phyloP scores from a whole-genome alignment of 2,888 invertebrate genomes.

The Philereme vetulata region DNA sequence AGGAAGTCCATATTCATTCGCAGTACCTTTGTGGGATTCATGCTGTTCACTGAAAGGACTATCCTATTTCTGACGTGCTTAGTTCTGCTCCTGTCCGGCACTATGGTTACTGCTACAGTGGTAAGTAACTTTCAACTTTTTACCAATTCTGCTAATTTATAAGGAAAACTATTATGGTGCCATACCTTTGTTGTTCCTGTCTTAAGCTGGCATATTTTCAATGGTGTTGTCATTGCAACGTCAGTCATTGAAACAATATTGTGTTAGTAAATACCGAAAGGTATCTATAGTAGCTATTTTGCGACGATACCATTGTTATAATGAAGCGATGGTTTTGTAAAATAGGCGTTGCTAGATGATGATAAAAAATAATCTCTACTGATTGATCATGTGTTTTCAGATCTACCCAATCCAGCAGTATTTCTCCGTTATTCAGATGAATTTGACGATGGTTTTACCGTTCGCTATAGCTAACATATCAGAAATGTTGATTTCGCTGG shows the following conservation, averaged over 20 bases:
- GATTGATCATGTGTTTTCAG: constrained; percentile 53
- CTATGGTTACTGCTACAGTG: constrained; percentile 65
- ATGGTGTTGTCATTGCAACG: too few species aligned
- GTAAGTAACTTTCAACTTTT: constrained; percentile 46
- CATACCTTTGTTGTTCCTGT: too few species aligned
- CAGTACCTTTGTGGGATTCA: constrained; percentile 87
- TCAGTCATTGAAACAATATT: too few species aligned
- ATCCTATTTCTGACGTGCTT: constrained; percentile 86
- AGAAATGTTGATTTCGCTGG: constrained; percentile 83
- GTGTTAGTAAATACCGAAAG: too few species aligned
- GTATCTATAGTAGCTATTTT: too few species aligned
- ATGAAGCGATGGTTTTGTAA: too few species aligned
- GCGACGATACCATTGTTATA: too few species aligned
- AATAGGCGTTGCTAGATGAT: too few species aligned
- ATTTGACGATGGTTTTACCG: constrained; percentile 83
- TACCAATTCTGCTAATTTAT: too few species aligned
- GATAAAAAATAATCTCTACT: background rate
- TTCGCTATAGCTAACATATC: constrained; percentile 81
- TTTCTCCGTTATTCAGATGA: constrained; percentile 81
- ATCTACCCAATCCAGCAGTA: constrained; percentile 85
- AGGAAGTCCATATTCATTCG: constrained; percentile 85
- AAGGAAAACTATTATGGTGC: too few species aligned
- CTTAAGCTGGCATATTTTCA: too few species aligned
- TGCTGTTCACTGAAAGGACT: constrained; percentile 88
- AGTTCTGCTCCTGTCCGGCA: constrained; percentile 62